Evolutionary conservation across 1,140 invertebrate species (phyloP).

Genomic region (Thalassaphorura encarpata): DNA sequence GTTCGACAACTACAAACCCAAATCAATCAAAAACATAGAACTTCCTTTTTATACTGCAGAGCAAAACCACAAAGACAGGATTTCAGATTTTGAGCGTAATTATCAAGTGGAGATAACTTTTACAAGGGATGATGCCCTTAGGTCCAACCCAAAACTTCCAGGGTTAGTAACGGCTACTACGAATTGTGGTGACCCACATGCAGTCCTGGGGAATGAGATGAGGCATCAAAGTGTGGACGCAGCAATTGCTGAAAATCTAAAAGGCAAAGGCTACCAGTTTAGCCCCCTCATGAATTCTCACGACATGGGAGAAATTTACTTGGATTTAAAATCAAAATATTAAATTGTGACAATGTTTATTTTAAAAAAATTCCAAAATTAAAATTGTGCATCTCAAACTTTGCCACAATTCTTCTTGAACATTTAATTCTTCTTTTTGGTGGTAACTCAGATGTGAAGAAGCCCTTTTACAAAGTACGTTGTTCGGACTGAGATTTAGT

Average conservation of each 20-base stretch:
- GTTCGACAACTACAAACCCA: background rate
- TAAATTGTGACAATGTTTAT: no score
- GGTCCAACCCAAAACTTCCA: slow-evolving; percentile 4
- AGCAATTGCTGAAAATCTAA: slow-evolving; percentile 15
- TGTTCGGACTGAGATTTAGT: no score
- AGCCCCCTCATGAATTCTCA: slow-evolving; percentile 10
- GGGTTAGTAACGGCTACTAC: slow-evolving; percentile 8
- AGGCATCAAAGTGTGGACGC: slow-evolving; percentile 6
- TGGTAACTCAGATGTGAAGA: no score
- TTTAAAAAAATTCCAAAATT: no score
- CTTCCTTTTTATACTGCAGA: slow-evolving; percentile 14
- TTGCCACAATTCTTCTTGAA: no score
- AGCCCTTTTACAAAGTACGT: no score
- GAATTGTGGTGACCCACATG: slow-evolving; percentile 19
- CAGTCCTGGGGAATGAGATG: slow-evolving; percentile 18
- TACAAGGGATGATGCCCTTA: slow-evolving; percentile 3
- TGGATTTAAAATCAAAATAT: background rate
- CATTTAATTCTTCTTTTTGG: no score
- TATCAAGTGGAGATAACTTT: background rate
- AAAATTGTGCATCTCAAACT: no score
- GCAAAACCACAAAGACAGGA: background rate
- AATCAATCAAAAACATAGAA: slow-evolving; percentile 9
- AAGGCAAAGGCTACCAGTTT: slow-evolving; percentile 12
- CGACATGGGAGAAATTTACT: no score
- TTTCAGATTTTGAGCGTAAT: slow-evolving; percentile 1